phyloP scores from a whole-genome alignment of 1,140 invertebrate genomes.

The Thalassaphorura encarpata region DNA sequence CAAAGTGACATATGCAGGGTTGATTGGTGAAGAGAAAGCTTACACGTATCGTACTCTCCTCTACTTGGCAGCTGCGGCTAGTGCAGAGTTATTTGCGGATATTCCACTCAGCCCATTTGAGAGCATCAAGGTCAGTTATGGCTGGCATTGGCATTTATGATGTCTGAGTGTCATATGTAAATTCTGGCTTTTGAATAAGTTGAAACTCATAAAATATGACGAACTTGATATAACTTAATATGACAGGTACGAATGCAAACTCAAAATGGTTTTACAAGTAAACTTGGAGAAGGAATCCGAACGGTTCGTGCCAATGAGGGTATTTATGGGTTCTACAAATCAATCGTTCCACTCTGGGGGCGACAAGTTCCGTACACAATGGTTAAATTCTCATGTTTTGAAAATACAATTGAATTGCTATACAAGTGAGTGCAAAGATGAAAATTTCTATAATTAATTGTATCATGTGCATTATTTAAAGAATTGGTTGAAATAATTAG shows the following conservation, averaged over 20 bases:
- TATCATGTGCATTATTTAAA: background rate
- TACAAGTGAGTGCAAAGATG: slow-evolving; percentile 69
- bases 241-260: slow-evolving; percentile 86
- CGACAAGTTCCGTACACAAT: slow-evolving; percentile 99
- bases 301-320: slow-evolving; percentile 75
- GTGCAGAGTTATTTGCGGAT: slow-evolving; percentile 99
- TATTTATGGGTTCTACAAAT: slow-evolving; percentile 79
- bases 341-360: slow-evolving; percentile 92
- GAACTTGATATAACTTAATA: slow-evolving; percentile 30
- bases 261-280: slow-evolving; percentile 82
- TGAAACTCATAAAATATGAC: slow-evolving; percentile 30
- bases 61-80: slow-evolving; percentile 90
- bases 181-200: background rate
- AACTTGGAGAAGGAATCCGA: slow-evolving; percentile 77
- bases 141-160: too few relatives aligned
- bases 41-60: slow-evolving; percentile 87
- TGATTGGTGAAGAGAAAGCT: slow-evolving; percentile 86
- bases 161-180: too few relatives aligned
- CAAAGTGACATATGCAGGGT: slow-evolving; percentile 71
- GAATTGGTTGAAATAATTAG: slow-evolving; percentile 16
- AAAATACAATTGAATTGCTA: slow-evolving; percentile 89
- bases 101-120: slow-evolving; percentile 97
- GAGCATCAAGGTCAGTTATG: slow-evolving; percentile 88
- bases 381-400: slow-evolving; percentile 99
- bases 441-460: too few relatives aligned